Base-by-base conservation (phyloP, 2,797 vertebrate species). In the Crenuchus spilurus region DNA sequence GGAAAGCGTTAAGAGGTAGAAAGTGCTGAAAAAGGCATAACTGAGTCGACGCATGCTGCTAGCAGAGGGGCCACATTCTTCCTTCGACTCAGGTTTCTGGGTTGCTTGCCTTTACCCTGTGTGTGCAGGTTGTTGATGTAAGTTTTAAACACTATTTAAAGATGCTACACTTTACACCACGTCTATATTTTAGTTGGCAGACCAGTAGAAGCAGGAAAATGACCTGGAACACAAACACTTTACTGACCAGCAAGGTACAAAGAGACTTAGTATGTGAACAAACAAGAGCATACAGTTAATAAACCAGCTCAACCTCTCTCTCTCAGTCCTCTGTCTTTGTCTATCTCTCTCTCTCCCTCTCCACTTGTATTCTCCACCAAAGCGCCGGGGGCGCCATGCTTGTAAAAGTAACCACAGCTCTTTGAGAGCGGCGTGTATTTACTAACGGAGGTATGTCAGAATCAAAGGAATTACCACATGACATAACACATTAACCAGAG, bases 381-480 rank as follows among this genome's bases (percentile, higher is more conserved):
- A 95, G 93, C 82, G 92, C 95, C 95, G 54, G 92, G 92, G 95
- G 96, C 95, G 87, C 94, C 92, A 88, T 72, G 92, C 91, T 92
- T 94, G 95, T 90, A 94, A 79, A 82, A 91, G 95, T 95, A 98
- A 98, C 96, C 96, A 95, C 96, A 98, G 91, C 92, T 93, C 95
- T 98, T 98, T 97, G 94, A 97, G 95, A 94, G 93, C 92, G 93
- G 94, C 93, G 87, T 97, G 96, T 98, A 96, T 97, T 98, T 97
- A 98, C 97, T 97, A 97, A 98, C 94, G 82, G 92, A 97, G 95
- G 94, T 95, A 95, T 96, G 96, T 96, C 87, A 92, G 93, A 97
- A 99, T 98, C 97, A 98, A 97, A 98, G 95, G 94, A 92, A 96
- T 96, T 96, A 95, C 96, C 96, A 96, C 94, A 98, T 97, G 96